Conservation (phyloP, 2,797 vertebrate genomes). For the Arremon aurantiirostris region DNA sequence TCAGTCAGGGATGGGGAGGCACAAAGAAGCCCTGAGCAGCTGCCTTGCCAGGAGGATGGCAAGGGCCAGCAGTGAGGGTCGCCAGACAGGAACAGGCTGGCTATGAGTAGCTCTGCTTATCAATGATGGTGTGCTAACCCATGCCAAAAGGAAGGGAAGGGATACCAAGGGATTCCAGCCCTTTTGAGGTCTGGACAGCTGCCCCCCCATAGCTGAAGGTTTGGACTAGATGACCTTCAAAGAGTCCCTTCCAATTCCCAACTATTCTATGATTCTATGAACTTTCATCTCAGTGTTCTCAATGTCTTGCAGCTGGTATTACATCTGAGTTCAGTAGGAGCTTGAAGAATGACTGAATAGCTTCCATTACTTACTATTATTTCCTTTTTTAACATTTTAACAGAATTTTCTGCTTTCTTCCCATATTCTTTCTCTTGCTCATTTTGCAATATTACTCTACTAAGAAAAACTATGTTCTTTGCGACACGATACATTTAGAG, state of each 20-base stretch:
- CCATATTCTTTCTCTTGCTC: not conserved
- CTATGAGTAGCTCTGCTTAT: not conserved
- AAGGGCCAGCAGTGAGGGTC: not conserved
- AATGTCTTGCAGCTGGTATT: not conserved
- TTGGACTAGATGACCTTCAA: not conserved
- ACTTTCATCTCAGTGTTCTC: not conserved
- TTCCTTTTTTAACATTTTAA: not conserved
- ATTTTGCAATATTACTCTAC: constrained; percentile 19
- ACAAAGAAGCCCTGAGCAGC: not conserved
- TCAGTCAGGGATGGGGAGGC: not conserved
- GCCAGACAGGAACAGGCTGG: not conserved
- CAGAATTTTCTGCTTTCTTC: not conserved
- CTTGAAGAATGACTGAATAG: not conserved
- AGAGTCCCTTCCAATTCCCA: not conserved
- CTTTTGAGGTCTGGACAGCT: not conserved
- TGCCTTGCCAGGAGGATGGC: not conserved
- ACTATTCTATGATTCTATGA: not conserved
- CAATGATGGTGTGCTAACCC: not conserved
- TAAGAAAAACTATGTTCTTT: constrained; percentile 9
- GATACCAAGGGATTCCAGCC: not conserved
- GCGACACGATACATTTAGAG: constrained; percentile 19
- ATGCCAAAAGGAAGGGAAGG: not conserved
- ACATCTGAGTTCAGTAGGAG: not conserved
- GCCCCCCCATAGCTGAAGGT: not conserved
- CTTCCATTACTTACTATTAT: not conserved